These are phyloP conservation scores for Hypomecis punctinalis DNA, from an alignment of 2,888 invertebrate species.

Conservation along the genomic window DNA sequence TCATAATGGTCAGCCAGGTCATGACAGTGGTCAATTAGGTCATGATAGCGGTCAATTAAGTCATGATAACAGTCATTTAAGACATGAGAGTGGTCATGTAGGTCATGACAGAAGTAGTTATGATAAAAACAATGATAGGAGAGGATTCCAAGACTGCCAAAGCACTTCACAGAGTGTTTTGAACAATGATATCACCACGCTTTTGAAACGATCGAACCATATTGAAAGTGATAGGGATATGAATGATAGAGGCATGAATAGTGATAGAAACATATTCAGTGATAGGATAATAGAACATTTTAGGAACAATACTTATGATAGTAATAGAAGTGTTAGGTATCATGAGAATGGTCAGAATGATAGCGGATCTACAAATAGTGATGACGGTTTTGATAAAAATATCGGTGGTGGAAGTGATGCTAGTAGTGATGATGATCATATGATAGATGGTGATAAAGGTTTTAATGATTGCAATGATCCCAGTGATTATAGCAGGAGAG, in stretches of 20 bases:
- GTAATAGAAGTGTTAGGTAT: conserved; percentile 27
- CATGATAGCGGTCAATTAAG: not conserved
- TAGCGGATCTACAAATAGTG: not conserved
- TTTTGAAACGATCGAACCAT: conserved; percentile 4
- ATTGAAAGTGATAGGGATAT: not conserved
- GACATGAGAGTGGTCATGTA: not conserved
- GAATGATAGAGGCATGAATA: not conserved
- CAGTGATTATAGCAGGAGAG: not conserved
- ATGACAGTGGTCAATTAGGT: not conserved
- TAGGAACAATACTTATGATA: conserved; percentile 25
- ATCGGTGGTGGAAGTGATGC: not conserved
- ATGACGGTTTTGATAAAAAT: not conserved
- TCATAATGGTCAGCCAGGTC: not conserved
- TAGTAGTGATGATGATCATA: conserved; percentile 21
- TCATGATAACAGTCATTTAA: not conserved
- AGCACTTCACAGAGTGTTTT: conserved; percentile 1
- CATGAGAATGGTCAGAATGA: conserved; percentile 16
- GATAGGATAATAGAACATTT: conserved; percentile 21
- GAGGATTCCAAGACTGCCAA: conserved; percentile 9
- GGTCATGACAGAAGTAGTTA: conserved; percentile 1
- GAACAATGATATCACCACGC: not conserved
- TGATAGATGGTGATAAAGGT: not conserved
- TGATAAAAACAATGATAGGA: not conserved
- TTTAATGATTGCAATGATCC: not conserved
- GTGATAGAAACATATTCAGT: conserved; percentile 17